phyloP scores from a whole-genome alignment of 2,797 vertebrate genomes.

The Meriones psammophilus region DNA sequence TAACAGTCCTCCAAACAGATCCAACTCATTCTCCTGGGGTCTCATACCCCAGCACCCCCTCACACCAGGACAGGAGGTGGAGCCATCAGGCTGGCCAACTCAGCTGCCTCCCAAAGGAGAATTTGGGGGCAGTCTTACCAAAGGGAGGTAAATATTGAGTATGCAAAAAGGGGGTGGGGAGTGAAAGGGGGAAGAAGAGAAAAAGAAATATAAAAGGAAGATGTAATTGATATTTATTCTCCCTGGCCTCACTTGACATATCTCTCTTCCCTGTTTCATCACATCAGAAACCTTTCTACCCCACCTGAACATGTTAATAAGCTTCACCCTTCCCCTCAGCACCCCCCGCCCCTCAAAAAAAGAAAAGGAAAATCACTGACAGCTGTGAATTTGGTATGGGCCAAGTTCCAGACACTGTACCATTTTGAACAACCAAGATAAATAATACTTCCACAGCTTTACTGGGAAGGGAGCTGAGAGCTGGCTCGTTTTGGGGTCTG shows the following conservation, averaged over 20 bases:
- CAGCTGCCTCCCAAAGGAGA: slow-evolving; percentile 2
- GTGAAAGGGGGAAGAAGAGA: too few species aligned
- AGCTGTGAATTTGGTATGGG: not conserved
- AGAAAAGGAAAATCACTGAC: not conserved
- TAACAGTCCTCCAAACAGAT: not conserved
- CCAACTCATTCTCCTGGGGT: not conserved
- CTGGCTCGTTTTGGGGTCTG: slow-evolving; percentile 14
- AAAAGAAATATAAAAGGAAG: not conserved
- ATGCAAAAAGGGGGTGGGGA: not conserved
- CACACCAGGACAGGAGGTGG: not conserved
- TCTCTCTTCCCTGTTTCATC: slow-evolving; percentile 4
- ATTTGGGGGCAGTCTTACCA: not conserved
- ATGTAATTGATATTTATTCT: not conserved
- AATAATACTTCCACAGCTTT: not conserved
- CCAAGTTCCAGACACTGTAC: slow-evolving; percentile 27
- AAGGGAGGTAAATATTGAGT: not conserved
- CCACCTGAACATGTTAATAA: not conserved
- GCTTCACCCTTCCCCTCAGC: not conserved
- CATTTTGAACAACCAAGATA: not conserved
- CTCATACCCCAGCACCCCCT: not conserved
- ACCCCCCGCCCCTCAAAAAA: not conserved
- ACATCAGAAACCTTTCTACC: slow-evolving; percentile 46
- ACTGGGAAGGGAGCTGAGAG: not conserved
- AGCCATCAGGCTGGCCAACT: not conserved
- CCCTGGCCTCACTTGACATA: not conserved